Percentiles rank a stretch among this genome's conserved stretches.
Evolutionary conservation across 2,888 invertebrate genomes (phyloP).

Genomic region (Apoda limacodes): DNA sequence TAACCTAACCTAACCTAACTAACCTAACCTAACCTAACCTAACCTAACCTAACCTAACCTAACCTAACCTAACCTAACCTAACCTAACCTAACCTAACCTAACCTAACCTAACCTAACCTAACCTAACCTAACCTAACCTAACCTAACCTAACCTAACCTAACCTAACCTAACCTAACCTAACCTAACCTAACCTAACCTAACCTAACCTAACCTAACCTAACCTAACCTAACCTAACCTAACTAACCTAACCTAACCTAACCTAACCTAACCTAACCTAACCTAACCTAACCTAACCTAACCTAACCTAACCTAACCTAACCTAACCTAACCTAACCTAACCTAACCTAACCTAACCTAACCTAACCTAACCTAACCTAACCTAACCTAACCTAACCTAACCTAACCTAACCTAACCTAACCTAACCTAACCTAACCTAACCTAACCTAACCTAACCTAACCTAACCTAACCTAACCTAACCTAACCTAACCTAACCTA

Average conservation of each 20-base stretch:
- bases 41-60: slow-evolving; percentile 12
- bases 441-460: slow-evolving; percentile 14
- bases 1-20: slow-evolving; percentile 6
- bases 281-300: slow-evolving; percentile 7
- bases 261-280: slow-evolving; percentile 6
- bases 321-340: slow-evolving; percentile 10
- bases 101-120: slow-evolving; percentile 9
- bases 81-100: slow-evolving; percentile 8
- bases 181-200: slow-evolving; percentile 8
- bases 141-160: slow-evolving; percentile 7
- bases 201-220: slow-evolving; percentile 9
- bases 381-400: slow-evolving; percentile 13
- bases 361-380: slow-evolving; percentile 11
- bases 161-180: slow-evolving; percentile 8
- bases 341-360: slow-evolving; percentile 10
- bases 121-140: slow-evolving; percentile 8
- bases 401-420: slow-evolving; percentile 13
- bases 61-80: slow-evolving; percentile 10
- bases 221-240: slow-evolving; percentile 6
- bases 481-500: slow-evolving; percentile 16
- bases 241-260: slow-evolving; percentile 6
- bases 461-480: slow-evolving; percentile 14
- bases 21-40: slow-evolving; percentile 12
- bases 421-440: slow-evolving; percentile 14
- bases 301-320: slow-evolving; percentile 10